These are phyloP conservation scores for Megamerina dolium DNA, from an alignment of 2,888 invertebrate species.

Conservation along the genomic window DNA sequence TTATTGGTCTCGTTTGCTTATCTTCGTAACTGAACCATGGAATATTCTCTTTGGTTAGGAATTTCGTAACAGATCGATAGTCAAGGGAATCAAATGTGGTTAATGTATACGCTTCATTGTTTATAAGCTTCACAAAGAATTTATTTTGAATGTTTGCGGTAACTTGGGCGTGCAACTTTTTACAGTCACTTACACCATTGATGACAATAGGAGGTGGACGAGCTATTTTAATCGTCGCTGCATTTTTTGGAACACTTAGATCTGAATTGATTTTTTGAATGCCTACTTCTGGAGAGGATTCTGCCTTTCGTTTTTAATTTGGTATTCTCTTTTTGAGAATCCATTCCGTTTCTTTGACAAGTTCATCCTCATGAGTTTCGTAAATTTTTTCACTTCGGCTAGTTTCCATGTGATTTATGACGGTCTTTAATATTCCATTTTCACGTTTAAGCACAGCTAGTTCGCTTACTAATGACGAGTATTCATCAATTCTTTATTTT, in stretches of 20 bases:
- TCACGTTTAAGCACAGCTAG: not conserved
- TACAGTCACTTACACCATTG: not conserved
- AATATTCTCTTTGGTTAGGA: not conserved
- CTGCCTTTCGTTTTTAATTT: not conserved
- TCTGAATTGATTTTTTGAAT: not conserved
- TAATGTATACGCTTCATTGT: not conserved
- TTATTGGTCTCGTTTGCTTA: not conserved
- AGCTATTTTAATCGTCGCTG: not conserved
- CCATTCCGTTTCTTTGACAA: not conserved
- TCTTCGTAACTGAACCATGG: slow-evolving; percentile 1
- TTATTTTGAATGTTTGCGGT: not conserved
- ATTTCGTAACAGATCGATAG: slow-evolving; percentile 1
- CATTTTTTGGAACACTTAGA: not conserved
- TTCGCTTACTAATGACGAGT: not conserved
- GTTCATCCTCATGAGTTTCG: not conserved
- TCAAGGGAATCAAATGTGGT: not conserved
- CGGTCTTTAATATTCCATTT: not conserved
- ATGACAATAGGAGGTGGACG: not conserved
- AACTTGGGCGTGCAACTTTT: not conserved
- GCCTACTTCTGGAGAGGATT: not conserved
- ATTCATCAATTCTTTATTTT: not conserved
- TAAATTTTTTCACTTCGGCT: not conserved
- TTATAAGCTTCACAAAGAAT: not conserved
- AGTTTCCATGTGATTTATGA: not conserved
- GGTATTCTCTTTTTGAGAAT: not conserved